Conservation (phyloP, 1,140 invertebrate genomes). For the Brachionus koreanus region DNA sequence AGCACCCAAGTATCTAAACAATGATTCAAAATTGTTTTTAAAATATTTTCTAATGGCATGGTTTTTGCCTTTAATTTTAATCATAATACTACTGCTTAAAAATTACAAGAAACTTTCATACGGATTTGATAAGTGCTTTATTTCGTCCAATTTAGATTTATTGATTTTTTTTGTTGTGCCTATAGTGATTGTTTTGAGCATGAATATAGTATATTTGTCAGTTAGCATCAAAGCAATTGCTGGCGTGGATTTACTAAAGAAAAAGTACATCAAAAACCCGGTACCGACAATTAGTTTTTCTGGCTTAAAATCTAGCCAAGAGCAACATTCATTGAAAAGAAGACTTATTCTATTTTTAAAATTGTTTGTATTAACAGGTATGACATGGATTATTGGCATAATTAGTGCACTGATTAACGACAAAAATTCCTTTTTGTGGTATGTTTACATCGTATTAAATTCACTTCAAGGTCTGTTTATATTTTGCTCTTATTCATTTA, state of each 20-base stretch:
- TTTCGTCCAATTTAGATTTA: not conserved
- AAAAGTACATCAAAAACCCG: not conserved
- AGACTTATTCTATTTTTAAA: not conserved
- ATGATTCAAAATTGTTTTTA: not conserved
- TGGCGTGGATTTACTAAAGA: not conserved
- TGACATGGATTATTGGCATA: slow-evolving; percentile 3
- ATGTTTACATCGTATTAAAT: slow-evolving; percentile 11
- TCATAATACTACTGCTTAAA: not conserved
- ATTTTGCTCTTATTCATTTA: slow-evolving; percentile 6
- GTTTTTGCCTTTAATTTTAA: not conserved
- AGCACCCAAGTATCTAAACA: not conserved
- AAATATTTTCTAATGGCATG: not conserved
- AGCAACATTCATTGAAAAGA: not conserved
- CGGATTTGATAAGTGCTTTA: slow-evolving; percentile 21
- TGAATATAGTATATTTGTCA: slow-evolving; percentile 14
- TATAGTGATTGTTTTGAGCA: not conserved
- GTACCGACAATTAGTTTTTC: not conserved
- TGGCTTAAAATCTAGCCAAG: not conserved
- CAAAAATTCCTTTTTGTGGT: slow-evolving; percentile 16
- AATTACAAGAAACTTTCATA: slow-evolving; percentile 1
- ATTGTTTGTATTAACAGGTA: not conserved
- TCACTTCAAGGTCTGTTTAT: slow-evolving; percentile 30
- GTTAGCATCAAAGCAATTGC: not conserved
- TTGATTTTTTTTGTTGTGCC: slow-evolving; percentile 13
- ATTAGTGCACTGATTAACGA: not conserved